phyloP scores from a whole-genome alignment of 2,888 invertebrate genomes.

The Phragmatobia fuliginosa region DNA sequence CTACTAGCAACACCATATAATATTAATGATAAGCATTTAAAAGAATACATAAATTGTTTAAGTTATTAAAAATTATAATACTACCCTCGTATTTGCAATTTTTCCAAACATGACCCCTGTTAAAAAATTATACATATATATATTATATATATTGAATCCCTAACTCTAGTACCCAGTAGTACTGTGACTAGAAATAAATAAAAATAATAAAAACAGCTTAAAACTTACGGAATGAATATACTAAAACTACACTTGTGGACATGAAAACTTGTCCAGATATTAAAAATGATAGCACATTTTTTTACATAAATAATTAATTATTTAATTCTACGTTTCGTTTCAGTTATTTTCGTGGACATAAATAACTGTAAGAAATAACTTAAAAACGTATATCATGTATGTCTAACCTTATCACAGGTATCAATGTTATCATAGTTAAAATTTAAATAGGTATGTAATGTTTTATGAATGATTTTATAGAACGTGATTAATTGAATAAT shows the following conservation, averaged over 20 bases:
- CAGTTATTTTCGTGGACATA: constrained; percentile 17
- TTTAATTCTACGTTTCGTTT: constrained; percentile 12
- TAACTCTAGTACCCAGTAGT: constrained; percentile 74
- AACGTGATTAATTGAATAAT: not conserved
- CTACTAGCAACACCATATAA: constrained; percentile 17
- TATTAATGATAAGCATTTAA: constrained; percentile 20
- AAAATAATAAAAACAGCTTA: constrained; percentile 52
- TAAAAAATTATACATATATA: constrained; percentile 20
- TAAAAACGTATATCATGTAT: not conserved
- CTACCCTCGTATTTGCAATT: constrained; percentile 14
- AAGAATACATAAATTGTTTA: constrained; percentile 1
- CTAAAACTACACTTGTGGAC: constrained; percentile 56
- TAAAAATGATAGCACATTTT: constrained; percentile 28
- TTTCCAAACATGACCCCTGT: constrained; percentile 24
- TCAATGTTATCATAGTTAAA: not conserved
- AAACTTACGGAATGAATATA: constrained; percentile 58
- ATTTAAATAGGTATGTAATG: not conserved
- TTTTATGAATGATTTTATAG: not conserved
- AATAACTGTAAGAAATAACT: not conserved
- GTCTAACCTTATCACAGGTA: not conserved
- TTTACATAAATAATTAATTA: constrained; percentile 17
- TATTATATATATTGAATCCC: constrained; percentile 23
- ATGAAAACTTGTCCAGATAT: constrained; percentile 51
- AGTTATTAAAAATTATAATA: constrained; percentile 11
- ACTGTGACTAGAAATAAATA: constrained; percentile 80